Evolutionary conservation across 2,888 invertebrate species (phyloP), one percentile per base, ranked within the genome.

Genomic region (Enchytraeus crypticus): DNA sequence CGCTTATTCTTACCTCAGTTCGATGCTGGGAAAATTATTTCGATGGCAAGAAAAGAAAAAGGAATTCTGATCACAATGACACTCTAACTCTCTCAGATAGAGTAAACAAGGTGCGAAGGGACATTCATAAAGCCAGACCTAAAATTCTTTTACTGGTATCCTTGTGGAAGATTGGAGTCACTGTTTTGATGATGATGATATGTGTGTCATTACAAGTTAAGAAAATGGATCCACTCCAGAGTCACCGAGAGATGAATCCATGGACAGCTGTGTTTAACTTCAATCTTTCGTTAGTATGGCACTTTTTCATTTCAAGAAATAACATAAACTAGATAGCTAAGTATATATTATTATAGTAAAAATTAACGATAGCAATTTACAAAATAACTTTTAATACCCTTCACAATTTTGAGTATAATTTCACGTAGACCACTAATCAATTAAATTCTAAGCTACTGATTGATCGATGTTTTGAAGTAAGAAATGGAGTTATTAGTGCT

Each of bases 1-100:
- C 87, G 2, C 81, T 87, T 56, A 69, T 87, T 33, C 80, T 89
- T 30, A 83, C 86, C 59, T 90, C 90, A 0, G 80, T 85, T 51
- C 86, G 87, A 27, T 91, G 89, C 89, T 90, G 90, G 90, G 87
- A 88, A 75, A 90, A 89, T 77, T 90, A 84, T 75, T 82, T 87
- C 4, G 77, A 77, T 47, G 71, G 73, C 57, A 67, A 71, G 33
- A 21, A 57, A 5, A 51, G n/a, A 27, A n/a, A n/a, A n/a, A n/a
- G n/a, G n/a, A n/a, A n/a, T n/a, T n/a, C n/a, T n/a, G n/a, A n/a
- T n/a, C n/a, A n/a, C n/a, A n/a, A n/a, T n/a, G n/a, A n/a, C n/a
- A 45, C 51, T 4, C 38, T 30, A 14, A 47, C 18, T 23, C 14
- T 45, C 34, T 43, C 46, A 34, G 38, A 34, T 1, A 34, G 5